Percentiles rank a stretch among this genome's conserved stretches.
Conservation (phyloP, 2,113 vertebrate species). For the Brachionichthys hirsutus region DNA sequence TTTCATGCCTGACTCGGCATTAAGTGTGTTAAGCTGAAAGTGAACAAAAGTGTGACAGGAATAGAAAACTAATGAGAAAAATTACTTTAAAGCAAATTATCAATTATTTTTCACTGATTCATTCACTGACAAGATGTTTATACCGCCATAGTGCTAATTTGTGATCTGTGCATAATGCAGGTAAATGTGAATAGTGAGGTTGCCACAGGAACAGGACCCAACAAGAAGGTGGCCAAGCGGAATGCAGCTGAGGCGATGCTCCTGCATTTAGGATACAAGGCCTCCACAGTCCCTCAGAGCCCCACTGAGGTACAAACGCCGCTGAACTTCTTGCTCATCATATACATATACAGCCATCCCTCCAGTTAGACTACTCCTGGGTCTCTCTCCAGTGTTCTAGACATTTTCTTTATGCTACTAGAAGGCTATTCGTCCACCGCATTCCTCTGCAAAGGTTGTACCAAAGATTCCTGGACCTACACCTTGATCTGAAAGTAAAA, state of each 20-base stretch:
- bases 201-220: constrained; percentile 93
- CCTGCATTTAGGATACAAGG: constrained; percentile 95
- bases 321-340: not conserved
- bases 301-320: constrained; percentile 82
- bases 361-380: too few relatives aligned
- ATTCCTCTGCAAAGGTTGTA: too few relatives aligned
- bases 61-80: constrained; percentile 4
- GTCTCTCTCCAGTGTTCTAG: constrained; percentile 10
- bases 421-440: too few relatives aligned
- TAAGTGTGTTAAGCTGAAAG: not conserved
- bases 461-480: too few relatives aligned
- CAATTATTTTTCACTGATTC: not conserved
- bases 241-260: constrained; percentile 97
- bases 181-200: constrained; percentile 92
- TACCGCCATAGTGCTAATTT: not conserved
- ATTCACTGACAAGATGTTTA: not conserved
- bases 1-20: constrained; percentile 17
- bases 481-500: too few relatives aligned
- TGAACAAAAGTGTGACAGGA: not conserved
- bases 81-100: not conserved
- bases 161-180: constrained; percentile 59
- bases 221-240: constrained; percentile 98
- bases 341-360: constrained; percentile 1
- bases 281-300: constrained; percentile 85
- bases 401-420: not conserved